These are phyloP conservation scores for Phasianus colchicus DNA, from an alignment of 2,113 vertebrate genomes.

Conservation along the genomic window DNA sequence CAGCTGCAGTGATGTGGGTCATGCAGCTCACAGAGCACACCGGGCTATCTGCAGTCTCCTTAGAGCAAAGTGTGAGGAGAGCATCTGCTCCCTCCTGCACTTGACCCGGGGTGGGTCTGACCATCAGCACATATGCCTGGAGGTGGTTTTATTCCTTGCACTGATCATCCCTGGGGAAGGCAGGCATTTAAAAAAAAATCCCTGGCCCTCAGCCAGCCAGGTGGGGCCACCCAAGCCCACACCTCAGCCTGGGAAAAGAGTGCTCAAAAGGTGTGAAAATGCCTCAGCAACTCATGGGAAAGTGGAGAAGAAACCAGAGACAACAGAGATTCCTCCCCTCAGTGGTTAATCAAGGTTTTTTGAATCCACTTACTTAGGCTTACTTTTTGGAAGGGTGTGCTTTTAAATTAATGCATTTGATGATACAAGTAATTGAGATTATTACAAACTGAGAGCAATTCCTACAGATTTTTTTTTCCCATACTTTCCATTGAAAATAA, in stretches of 20 bases:
- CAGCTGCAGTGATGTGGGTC: neutral
- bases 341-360: too few relatives aligned
- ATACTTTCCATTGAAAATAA: neutral
- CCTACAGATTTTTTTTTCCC: neutral
- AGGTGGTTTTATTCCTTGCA: neutral
- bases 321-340: neutral
- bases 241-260: too few relatives aligned
- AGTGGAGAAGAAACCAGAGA: neutral
- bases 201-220: too few relatives aligned
- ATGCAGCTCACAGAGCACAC: neutral
- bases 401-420: neutral
- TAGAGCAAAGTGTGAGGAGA: neutral
- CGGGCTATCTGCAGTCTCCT: neutral
- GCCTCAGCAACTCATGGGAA: neutral
- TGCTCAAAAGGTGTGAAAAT: neutral
- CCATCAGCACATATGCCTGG: neutral
- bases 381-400: neutral
- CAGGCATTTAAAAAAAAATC: neutral
- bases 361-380: neutral
- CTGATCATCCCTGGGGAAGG: neutral
- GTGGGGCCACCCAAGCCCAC: too few relatives aligned
- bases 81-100: neutral
- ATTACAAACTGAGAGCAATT: neutral
- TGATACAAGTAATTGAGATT: neutral
- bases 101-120: neutral